Conservation (phyloP, 2,797 vertebrate genomes). For the Coregonus ussuriensis region DNA sequence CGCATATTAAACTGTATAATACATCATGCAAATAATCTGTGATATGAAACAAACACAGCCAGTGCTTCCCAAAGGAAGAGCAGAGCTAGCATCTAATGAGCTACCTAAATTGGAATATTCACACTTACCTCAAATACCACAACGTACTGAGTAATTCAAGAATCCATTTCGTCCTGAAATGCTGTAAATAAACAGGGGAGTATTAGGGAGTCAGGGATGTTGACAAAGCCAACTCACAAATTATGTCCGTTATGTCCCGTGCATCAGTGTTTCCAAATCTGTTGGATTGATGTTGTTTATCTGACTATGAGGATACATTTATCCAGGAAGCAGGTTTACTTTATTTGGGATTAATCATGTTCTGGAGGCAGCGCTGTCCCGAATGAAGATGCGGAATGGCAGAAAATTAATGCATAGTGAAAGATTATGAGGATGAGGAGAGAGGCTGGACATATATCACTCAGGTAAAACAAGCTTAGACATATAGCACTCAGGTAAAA, state of each 20-base stretch:
- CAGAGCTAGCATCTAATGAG: constrained; percentile 70
- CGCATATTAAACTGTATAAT: constrained; percentile 69
- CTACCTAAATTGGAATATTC: constrained; percentile 73
- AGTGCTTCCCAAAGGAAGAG: constrained; percentile 68
- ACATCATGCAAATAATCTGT: constrained; percentile 78
- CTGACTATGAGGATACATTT: neutral
- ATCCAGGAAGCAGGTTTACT: neutral
- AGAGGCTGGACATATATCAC: too few relatives aligned
- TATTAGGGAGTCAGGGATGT: constrained; percentile 26
- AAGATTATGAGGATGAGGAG: neutral
- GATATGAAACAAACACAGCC: constrained; percentile 64
- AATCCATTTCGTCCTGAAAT: constrained; percentile 20
- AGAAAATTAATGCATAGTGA: neutral
- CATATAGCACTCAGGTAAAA: too few relatives aligned
- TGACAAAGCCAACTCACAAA: neutral
- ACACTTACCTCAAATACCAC: constrained; percentile 59
- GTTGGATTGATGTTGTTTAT: neutral
- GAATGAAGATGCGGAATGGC: neutral
- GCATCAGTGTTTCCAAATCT: neutral
- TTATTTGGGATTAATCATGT: neutral
- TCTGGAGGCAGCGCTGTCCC: neutral
- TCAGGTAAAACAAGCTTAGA: too few relatives aligned
- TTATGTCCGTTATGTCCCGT: neutral
- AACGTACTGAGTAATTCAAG: neutral
- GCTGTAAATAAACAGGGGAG: constrained; percentile 47